Evolutionary conservation across 2,797 vertebrate genomes (phyloP).

Genomic region (Lepidocolaptes lacrymiger): DNA sequence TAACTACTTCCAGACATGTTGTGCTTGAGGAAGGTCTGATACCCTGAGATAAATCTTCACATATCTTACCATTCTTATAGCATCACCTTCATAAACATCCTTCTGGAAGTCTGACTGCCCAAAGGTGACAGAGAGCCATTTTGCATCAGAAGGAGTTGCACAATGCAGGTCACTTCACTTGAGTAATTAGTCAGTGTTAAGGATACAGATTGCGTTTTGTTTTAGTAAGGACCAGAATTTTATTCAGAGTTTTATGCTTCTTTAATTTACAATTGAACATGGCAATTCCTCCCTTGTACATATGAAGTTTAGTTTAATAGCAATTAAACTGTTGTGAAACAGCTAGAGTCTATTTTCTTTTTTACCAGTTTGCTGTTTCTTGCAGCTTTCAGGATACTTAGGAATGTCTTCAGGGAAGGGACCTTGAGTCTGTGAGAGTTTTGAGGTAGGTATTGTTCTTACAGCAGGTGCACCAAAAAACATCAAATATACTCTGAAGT

Average conservation of each 20-base stretch:
- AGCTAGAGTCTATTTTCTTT: background rate
- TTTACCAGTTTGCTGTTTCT: background rate
- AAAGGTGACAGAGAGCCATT: background rate
- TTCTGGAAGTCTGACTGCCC: background rate
- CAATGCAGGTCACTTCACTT: background rate
- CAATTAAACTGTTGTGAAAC: background rate
- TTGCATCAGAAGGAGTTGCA: background rate
- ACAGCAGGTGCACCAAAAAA: background rate
- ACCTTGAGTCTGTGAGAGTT: background rate
- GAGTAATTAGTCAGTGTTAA: background rate
- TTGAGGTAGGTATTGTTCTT: constrained; percentile 4
- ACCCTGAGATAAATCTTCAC: background rate
- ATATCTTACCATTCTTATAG: background rate
- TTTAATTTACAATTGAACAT: background rate
- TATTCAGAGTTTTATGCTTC: background rate
- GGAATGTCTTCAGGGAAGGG: background rate
- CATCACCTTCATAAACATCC: background rate
- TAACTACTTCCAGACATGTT: background rate
- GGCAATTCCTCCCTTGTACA: background rate
- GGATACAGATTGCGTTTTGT: background rate
- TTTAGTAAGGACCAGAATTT: background rate
- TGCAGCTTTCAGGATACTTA: background rate
- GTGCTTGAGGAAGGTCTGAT: background rate
- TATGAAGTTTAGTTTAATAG: background rate
- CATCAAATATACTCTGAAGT: background rate